Evolutionary conservation across 2,113 vertebrate genomes (phyloP), one percentile per base, ranked within the genome.

Genomic region (Ammospiza caudacuta): DNA sequence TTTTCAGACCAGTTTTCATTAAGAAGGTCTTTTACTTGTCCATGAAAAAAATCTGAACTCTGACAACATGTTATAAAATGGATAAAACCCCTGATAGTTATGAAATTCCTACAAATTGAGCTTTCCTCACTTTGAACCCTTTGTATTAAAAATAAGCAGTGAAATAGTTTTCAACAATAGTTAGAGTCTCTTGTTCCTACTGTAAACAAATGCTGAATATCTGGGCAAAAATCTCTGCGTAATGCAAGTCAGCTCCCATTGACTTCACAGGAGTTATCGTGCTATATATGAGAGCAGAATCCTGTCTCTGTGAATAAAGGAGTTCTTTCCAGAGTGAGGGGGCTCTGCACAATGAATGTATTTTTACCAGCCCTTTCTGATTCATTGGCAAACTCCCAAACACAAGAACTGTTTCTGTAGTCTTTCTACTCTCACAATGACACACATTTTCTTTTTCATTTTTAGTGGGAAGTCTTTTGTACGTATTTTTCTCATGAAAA

Each of bases 361-460:
- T 97, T 97, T 97, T 95, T 84, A 83, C 83, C 93, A 95, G 94
- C 73, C 94, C 84, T 96, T 96, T 97, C 91, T 96, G 95, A 93
- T 94, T 89, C 85, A 62, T 9, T 97, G 96, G 96, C 96, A 94
- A 92, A 54, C 80, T 75, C 83, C 96, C 96, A 97, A 94, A 83
- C 83, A 82, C 83, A 82, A 89, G 87, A 89, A 89, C 95, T 92
- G 77, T 87, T 93, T 96, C 96, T 97, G 89, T 92, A 95, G 76
- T 94, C 90, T 89, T 94, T 96, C 82, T 96, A 12, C 87, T 91
- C 83, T 94, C 92, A 95, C 93, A 97, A 92, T 94, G 95, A 89
- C 87, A 96, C 90, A 95, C 82, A 92, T 96, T 97, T 96, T 97
- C 91, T 91, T 94, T 82, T 92, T 85, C 55, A 91, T 85, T 96